Percentiles rank a stretch among this genome's conserved stretches.
Conservation (phyloP, 2,797 vertebrate species). For the Gymnothorax reevesii region DNA sequence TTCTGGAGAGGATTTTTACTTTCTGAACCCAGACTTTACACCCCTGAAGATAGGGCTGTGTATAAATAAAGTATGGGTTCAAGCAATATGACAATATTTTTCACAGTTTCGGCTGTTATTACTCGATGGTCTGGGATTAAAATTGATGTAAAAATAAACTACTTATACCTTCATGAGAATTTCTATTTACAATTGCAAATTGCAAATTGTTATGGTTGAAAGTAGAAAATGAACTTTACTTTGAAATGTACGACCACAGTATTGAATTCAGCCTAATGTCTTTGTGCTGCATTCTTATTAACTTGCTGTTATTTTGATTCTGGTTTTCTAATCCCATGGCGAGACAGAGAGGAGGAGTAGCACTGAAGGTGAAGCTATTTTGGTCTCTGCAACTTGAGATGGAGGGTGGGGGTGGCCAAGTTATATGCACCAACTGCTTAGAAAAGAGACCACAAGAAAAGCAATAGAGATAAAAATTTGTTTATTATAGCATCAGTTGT, state of each 20-base stretch:
- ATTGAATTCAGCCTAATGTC: neutral
- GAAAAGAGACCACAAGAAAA: neutral
- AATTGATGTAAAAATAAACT: no score
- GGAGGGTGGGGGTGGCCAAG: neutral
- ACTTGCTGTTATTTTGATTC: neutral
- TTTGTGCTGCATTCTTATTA: neutral
- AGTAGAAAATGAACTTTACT: no score
- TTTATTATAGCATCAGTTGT: neutral
- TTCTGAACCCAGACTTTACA: no score
- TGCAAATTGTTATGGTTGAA: neutral
- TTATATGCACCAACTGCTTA: neutral
- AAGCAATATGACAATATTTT: no score
- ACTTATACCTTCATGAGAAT: neutral
- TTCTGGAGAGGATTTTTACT: no score
- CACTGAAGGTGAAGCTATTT: neutral
- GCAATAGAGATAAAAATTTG: neutral
- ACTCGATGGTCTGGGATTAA: neutral
- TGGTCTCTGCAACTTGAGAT: constrained; percentile 2
- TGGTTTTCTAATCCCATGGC: neutral
- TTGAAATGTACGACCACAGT: neutral
- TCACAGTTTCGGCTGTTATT: neutral
- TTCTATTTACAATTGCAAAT: neutral
- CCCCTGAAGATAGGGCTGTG: no score
- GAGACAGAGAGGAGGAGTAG: neutral
- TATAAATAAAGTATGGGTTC: no score